phyloP scores from a whole-genome alignment of 2,797 vertebrate species.

The Lithobates pipiens region DNA sequence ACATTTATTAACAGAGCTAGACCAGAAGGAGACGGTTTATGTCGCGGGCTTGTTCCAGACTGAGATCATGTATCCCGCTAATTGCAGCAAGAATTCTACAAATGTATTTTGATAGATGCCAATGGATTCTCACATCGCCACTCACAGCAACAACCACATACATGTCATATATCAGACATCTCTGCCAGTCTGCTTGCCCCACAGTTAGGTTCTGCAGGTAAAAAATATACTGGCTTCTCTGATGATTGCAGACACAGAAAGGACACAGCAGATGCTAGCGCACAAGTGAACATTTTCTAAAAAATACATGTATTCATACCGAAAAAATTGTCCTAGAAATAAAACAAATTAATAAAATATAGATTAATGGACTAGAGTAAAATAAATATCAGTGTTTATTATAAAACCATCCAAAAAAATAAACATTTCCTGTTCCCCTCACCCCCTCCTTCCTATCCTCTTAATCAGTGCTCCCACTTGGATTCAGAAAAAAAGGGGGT shows the following conservation, averaged over 20 bases:
- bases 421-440: no score
- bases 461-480: no score
- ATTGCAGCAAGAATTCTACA: slow-evolving; percentile 53
- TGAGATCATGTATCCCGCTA: slow-evolving; percentile 48
- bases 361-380: no score
- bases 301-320: no score
- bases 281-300: neutral
- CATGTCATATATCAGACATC: slow-evolving; percentile 16
- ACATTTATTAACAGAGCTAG: slow-evolving; percentile 41
- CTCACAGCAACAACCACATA: slow-evolving; percentile 23
- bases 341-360: no score
- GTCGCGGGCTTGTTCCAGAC: slow-evolving; percentile 16
- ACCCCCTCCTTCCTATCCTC: no score
- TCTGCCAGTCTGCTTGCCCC: neutral
- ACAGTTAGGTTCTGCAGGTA: neutral
- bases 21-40: slow-evolving; percentile 52
- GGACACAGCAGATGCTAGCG: neutral
- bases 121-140: slow-evolving; percentile 30
- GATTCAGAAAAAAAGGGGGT: no score
- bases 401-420: no score
- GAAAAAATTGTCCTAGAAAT: no score
- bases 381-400: no score
- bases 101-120: slow-evolving; percentile 41
- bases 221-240: neutral
- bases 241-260: neutral